phyloP scores from a whole-genome alignment of 2,113 vertebrate species.

The Petroica traversi region DNA sequence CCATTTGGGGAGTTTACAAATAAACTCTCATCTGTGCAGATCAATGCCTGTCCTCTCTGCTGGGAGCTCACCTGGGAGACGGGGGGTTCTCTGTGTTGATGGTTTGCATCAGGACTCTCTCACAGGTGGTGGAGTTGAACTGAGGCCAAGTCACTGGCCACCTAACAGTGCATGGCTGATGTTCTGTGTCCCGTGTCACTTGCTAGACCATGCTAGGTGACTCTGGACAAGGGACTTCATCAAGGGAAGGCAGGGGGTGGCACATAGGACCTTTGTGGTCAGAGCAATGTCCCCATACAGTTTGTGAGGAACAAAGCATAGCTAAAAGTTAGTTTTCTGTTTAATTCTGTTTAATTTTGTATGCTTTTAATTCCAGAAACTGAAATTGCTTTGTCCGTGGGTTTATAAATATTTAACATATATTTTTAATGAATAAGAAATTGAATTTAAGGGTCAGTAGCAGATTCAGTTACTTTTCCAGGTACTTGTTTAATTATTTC shows the following conservation, averaged over 20 bases:
- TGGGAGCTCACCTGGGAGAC: not conserved
- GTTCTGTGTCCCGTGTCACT: not conserved
- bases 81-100: not conserved
- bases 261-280: not conserved
- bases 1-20: not conserved
- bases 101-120: not conserved
- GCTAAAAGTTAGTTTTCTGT: not conserved
- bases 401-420: slow-evolving; percentile 51
- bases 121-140: not conserved
- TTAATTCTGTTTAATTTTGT: not conserved
- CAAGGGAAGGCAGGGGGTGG: not conserved
- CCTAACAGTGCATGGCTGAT: not conserved
- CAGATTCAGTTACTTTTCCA: not conserved
- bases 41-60: not conserved
- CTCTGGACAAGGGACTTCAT: not conserved
- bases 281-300: not conserved
- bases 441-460: slow-evolving; percentile 23
- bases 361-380: slow-evolving; percentile 11
- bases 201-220: not conserved
- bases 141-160: not conserved
- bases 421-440: slow-evolving; percentile 47
- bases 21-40: not conserved
- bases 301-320: not conserved
- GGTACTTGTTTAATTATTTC: slow-evolving; percentile 29
- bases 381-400: not conserved